Conservation (phyloP, 37 sponge, comb jelly and placozoan species). For the Dysidea cf. avara region DNA sequence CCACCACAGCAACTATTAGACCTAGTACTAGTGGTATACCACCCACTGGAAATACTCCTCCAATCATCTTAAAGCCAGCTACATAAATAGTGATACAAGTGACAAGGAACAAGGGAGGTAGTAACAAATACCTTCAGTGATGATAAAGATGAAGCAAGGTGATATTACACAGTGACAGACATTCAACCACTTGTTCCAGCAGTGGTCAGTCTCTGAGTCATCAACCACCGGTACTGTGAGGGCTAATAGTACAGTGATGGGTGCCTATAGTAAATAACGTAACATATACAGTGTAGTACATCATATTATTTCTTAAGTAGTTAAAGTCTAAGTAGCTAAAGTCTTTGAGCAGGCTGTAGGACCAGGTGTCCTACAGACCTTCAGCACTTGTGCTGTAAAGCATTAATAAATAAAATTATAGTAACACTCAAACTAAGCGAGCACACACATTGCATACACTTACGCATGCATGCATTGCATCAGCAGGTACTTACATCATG, state of each 20-base stretch:
- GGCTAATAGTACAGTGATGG: constrained; percentile 61
- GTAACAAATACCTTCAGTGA: constrained; percentile 40
- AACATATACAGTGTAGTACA: neutral
- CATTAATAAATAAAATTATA: neutral
- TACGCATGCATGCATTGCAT: too few relatives aligned
- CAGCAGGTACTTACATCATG: too few relatives aligned
- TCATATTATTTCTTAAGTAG: neutral
- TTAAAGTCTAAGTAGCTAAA: too few relatives aligned
- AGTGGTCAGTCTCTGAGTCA: constrained; percentile 61
- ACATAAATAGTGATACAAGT: neutral
- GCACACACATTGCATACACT: constrained; percentile 4
- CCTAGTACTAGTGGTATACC: constrained; percentile 42
- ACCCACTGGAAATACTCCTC: constrained; percentile 71
- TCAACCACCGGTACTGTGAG: constrained; percentile 93
- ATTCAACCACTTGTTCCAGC: constrained; percentile 95
- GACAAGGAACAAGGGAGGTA: neutral
- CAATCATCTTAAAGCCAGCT: constrained; percentile 55
- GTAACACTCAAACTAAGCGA: neutral
- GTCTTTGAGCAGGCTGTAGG: too few relatives aligned
- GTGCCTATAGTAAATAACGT: constrained; percentile 30
- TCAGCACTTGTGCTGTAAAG: too few relatives aligned
- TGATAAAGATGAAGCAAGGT: constrained; percentile 53
- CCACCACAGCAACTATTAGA: constrained; percentile 57
- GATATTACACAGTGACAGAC: constrained; percentile 78
- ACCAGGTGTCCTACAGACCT: too few relatives aligned